Conservation (phyloP, 2,113 vertebrate species). For the Atrichornis clamosus region DNA sequence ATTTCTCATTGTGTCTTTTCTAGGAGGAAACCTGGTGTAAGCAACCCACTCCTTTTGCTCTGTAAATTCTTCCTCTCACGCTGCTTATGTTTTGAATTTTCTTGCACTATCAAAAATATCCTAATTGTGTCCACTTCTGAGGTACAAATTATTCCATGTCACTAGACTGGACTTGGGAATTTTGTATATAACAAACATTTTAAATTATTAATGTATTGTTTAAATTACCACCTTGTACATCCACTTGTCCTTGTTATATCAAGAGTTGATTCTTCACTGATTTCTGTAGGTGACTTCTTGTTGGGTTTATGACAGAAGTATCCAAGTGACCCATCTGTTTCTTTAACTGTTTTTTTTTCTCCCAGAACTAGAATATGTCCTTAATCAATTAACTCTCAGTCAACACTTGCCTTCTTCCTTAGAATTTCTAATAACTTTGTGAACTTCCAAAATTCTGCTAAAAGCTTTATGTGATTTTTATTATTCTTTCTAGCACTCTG, state of each 20-base stretch:
- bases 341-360: neutral
- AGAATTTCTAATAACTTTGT: neutral
- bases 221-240: neutral
- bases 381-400: neutral
- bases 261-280: neutral
- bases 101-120: neutral
- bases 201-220: neutral
- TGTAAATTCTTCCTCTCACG: neutral
- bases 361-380: neutral
- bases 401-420: neutral
- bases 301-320: neutral
- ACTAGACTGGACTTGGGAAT: neutral
- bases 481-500: neutral
- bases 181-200: neutral
- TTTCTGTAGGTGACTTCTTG: neutral
- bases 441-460: neutral
- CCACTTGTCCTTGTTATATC: neutral
- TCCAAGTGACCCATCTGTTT: neutral
- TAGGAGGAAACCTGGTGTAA: neutral
- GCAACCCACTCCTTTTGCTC: neutral
- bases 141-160: neutral
- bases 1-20: neutral
- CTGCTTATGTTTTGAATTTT: neutral
- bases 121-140: neutral
- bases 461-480: neutral